phyloP scores from a whole-genome alignment of 2,113 vertebrate species.

The Cepphus grylle region DNA sequence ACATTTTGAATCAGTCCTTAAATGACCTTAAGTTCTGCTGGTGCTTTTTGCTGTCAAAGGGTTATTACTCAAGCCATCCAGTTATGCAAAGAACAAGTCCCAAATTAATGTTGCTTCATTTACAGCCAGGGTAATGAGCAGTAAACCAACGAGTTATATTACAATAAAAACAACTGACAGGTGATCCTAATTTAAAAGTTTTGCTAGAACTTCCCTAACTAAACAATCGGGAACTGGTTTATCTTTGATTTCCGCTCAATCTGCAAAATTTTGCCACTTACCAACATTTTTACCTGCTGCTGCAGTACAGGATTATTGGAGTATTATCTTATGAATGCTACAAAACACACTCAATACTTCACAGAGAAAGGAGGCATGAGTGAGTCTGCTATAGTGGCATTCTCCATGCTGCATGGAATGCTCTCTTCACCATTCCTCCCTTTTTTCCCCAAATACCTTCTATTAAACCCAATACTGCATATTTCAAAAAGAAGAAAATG shows the following conservation, averaged over 20 bases:
- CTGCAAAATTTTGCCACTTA: not conserved
- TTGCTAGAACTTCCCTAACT: not conserved
- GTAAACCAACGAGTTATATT: not conserved
- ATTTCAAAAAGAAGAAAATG: not conserved
- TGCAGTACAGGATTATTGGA: not conserved
- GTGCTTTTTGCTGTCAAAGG: not conserved
- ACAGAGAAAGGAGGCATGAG: not conserved
- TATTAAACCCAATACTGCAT: not conserved
- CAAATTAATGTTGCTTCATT: not conserved
- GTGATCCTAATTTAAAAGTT: not conserved
- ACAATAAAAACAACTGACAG: not conserved
- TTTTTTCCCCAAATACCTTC: not conserved
- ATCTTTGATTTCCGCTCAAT: not conserved
- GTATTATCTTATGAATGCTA: not conserved
- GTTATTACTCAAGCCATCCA: not conserved
- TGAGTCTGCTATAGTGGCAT: not conserved
- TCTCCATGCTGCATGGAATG: not conserved
- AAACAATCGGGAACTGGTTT: not conserved
- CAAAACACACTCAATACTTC: not conserved
- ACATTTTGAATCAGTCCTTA: not conserved
- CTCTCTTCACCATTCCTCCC: not conserved
- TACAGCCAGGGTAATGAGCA: not conserved
- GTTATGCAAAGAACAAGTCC: not conserved
- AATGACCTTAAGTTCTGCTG: not conserved
- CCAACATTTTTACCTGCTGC: fast-evolving